Percentiles rank a stretch among this genome's conserved stretches.
Conservation (phyloP, 1,140 invertebrate genomes). For the Spodoptera frugiperda region DNA sequence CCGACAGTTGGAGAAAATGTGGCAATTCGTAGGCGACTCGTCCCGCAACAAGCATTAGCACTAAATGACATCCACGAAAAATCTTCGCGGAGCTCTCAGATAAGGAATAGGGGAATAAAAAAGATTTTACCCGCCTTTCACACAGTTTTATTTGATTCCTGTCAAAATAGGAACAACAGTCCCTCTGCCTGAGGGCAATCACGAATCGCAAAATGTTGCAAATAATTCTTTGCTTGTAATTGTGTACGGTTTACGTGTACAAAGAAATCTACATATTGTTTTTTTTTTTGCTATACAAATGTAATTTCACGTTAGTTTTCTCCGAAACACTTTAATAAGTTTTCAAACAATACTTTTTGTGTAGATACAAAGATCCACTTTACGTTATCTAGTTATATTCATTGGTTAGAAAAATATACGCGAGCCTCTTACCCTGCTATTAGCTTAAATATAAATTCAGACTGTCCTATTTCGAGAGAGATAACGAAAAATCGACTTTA, state of each 20-base stretch:
- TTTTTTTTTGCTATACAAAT: too few relatives aligned
- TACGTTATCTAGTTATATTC: too few relatives aligned
- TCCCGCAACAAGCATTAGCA: slow-evolving; percentile 80
- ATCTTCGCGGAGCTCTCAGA: slow-evolving; percentile 72
- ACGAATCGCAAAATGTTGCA: not conserved
- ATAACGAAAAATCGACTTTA: too few relatives aligned
- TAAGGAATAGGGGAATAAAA: slow-evolving; percentile 77
- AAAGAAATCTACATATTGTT: too few relatives aligned
- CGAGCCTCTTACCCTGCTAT: too few relatives aligned
- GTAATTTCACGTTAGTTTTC: too few relatives aligned
- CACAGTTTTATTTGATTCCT: slow-evolving; percentile 56
- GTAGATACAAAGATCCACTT: too few relatives aligned
- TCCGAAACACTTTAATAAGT: too few relatives aligned
- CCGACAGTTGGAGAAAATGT: slow-evolving; percentile 73
- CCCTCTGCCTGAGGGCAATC: not conserved
- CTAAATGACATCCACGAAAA: slow-evolving; percentile 83
- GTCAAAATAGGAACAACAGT: slow-evolving; percentile 50
- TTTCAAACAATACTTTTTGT: too few relatives aligned
- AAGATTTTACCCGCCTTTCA: slow-evolving; percentile 59
- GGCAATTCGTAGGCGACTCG: slow-evolving; percentile 80
- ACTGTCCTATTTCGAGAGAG: too few relatives aligned
- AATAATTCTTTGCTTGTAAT: slow-evolving; percentile 29
- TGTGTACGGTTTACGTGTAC: slow-evolving; percentile 1
- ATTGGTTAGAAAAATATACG: too few relatives aligned
- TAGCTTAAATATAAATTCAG: too few relatives aligned